phyloP scores from a whole-genome alignment of 2,113 vertebrate species.

The Okapia johnstoni region DNA sequence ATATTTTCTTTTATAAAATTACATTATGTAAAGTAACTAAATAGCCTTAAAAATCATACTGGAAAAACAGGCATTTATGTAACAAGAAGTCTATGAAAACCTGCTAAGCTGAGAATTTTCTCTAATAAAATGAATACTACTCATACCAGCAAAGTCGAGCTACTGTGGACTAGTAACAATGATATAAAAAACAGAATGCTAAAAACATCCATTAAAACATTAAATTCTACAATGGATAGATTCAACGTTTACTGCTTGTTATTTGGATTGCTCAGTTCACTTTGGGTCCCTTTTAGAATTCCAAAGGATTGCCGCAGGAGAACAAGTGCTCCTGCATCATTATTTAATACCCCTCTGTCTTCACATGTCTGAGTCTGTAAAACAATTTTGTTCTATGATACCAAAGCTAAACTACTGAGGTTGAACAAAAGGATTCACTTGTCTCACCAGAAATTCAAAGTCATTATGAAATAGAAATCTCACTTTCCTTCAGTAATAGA shows the following conservation, averaged over 20 bases:
- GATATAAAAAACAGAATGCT: neutral
- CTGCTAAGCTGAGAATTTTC: neutral
- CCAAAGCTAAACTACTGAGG: slow-evolving; percentile 74
- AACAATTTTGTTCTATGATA: slow-evolving; percentile 72
- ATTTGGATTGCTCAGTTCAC: neutral
- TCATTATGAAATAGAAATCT: slow-evolving; percentile 82
- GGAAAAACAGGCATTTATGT: neutral
- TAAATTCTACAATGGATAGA: neutral
- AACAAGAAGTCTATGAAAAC: neutral
- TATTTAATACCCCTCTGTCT: slow-evolving; percentile 72
- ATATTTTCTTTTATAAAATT: slow-evolving; percentile 10
- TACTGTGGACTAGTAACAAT: neutral
- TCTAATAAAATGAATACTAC: neutral
- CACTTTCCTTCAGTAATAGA: slow-evolving; percentile 77
- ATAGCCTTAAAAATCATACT: neutral
- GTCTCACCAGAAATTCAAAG: slow-evolving; percentile 81
- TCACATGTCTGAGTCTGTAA: slow-evolving; percentile 70
- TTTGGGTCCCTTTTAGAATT: neutral
- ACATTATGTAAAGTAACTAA: neutral
- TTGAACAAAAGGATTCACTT: slow-evolving; percentile 79
- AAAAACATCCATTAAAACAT: neutral
- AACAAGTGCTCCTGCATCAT: slow-evolving; percentile 26
- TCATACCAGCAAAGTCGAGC: neutral
- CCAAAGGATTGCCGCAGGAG: neutral
- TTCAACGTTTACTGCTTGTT: neutral